These are phyloP conservation scores for Sebastes taczanowskii DNA, from an alignment of 2,797 vertebrate genomes.

Conservation along the genomic window DNA sequence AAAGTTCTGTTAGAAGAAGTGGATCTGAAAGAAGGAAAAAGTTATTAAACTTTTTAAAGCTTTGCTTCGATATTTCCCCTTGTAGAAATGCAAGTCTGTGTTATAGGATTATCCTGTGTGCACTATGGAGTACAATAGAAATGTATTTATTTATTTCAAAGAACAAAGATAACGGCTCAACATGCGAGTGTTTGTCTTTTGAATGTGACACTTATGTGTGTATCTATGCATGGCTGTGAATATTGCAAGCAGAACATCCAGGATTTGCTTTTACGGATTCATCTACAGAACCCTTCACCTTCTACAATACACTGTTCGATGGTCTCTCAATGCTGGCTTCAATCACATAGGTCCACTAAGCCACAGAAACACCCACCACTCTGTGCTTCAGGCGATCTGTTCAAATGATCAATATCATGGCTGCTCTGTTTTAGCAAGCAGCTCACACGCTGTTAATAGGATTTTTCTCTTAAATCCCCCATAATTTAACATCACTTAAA, in stretches of 20 bases:
- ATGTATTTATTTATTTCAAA: background rate
- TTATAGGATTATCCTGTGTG: background rate
- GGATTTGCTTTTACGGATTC: background rate
- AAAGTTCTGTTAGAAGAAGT: slow-evolving; percentile 4
- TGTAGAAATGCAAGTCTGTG: background rate
- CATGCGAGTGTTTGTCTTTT: background rate
- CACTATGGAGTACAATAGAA: background rate
- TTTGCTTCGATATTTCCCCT: background rate
- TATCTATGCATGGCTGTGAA: background rate
- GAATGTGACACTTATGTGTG: background rate
- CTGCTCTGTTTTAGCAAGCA: background rate
- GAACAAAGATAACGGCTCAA: background rate
- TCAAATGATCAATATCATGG: background rate
- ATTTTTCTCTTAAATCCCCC: slow-evolving; percentile 4
- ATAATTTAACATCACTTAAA: slow-evolving; percentile 9
- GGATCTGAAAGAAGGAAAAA: slow-evolving; percentile 7
- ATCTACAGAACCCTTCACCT: background rate
- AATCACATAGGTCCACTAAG: background rate
- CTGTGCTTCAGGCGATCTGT: background rate
- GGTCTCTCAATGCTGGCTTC: background rate
- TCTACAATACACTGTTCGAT: background rate
- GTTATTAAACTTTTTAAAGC: background rate
- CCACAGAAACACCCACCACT: background rate
- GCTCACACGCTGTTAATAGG: background rate
- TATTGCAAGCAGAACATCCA: background rate